Percentiles rank a stretch among this genome's conserved stretches.
Evolutionary conservation across 2,113 vertebrate genomes (phyloP).

Genomic region (Myiozetetes cayanensis): DNA sequence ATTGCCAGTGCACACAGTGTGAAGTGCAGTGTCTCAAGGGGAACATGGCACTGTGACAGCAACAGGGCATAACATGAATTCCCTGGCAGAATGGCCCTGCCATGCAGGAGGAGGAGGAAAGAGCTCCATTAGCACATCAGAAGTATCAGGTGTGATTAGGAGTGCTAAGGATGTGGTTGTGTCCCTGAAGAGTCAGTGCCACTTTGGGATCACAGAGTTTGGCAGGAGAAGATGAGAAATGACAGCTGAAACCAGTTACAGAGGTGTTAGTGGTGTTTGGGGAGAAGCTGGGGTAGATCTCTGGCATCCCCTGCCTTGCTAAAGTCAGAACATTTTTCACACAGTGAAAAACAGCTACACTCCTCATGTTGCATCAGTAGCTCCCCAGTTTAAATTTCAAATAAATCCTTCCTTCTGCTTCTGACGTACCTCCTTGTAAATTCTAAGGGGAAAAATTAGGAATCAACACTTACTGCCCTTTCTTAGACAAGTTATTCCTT

Average conservation of each 20-base stretch:
- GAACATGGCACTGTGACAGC: rapidly evolving
- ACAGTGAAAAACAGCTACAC: background rate
- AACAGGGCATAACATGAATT: background rate
- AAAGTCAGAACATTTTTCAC: background rate
- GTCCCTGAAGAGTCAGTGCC: background rate
- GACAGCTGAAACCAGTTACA: background rate
- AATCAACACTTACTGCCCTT: background rate
- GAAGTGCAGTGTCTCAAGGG: background rate
- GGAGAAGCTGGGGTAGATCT: background rate
- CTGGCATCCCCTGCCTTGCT: background rate
- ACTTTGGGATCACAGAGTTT: background rate
- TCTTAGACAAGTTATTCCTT: background rate
- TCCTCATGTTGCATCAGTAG: background rate
- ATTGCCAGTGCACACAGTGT: rapidly evolving
- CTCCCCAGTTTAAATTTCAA: background rate
- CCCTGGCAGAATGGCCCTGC: background rate
- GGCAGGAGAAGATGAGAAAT: background rate
- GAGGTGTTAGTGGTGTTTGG: background rate
- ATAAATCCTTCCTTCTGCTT: background rate
- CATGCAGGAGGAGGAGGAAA: background rate
- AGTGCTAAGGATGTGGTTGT: background rate
- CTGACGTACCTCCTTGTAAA: background rate
- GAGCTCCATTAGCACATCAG: background rate
- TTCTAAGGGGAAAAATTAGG: background rate
- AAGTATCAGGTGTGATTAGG: background rate